Evolutionary conservation across 2,113 vertebrate genomes (phyloP).

Genomic region (Malurus cyaneus): DNA sequence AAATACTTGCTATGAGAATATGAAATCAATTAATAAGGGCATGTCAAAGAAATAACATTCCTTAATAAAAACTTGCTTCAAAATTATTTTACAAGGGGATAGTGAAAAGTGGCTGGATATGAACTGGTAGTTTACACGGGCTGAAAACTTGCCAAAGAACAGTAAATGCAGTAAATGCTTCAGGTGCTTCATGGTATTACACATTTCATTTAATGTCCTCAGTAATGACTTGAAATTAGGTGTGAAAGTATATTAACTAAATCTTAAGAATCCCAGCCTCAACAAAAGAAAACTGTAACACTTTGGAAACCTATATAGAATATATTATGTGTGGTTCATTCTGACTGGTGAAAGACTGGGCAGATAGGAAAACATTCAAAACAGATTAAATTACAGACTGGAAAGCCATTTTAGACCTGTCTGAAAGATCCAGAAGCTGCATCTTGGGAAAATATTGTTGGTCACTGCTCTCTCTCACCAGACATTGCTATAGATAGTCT

Average conservation of each 20-base stretch:
- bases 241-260: not conserved
- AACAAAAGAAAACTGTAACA: not conserved
- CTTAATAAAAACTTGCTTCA: not conserved
- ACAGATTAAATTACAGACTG: not conserved
- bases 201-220: not conserved
- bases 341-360: not conserved
- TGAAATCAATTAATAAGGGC: not conserved
- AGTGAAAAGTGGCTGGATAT: not conserved
- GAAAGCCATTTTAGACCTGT: not conserved
- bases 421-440: not conserved
- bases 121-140: not conserved
- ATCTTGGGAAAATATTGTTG: not conserved
- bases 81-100: not conserved
- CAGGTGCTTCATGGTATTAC: not conserved
- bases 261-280: not conserved
- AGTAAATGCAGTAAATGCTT: not conserved
- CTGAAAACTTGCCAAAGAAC: not conserved
- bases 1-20: not conserved
- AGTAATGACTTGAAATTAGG: not conserved
- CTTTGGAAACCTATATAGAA: not conserved
- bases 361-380: not conserved
- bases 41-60: not conserved
- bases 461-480: not conserved
- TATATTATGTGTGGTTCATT: not conserved
- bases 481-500: not conserved